phyloP scores from a whole-genome alignment of 2,797 vertebrate species.

The Sebastes itinus region DNA sequence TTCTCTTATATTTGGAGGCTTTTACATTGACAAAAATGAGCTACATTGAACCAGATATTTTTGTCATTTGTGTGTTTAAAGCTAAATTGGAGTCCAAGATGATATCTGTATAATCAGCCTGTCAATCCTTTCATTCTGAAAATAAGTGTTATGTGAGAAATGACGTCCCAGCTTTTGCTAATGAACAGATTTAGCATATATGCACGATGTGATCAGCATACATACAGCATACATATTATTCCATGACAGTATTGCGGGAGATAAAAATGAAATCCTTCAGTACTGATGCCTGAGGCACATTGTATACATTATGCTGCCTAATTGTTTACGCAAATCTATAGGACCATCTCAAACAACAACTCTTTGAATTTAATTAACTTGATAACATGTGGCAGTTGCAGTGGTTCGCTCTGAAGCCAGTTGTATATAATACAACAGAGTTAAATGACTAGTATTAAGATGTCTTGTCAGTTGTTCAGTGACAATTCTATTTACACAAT shows the following conservation, averaged over 20 bases:
- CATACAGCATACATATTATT: neutral
- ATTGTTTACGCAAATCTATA: neutral
- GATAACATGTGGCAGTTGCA: neutral
- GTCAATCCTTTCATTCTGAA: neutral
- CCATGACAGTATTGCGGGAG: neutral
- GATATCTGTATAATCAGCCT: neutral
- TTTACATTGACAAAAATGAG: neutral
- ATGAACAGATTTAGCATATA: neutral
- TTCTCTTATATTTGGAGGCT: neutral
- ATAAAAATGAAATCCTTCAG: neutral
- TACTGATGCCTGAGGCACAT: neutral
- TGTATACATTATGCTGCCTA: neutral
- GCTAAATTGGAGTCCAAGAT: neutral
- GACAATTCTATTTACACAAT: neutral
- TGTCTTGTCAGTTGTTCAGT: neutral
- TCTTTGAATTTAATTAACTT: neutral
- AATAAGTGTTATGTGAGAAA: neutral
- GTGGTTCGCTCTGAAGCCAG: neutral
- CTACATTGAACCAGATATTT: neutral
- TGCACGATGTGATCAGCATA: neutral
- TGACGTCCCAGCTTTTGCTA: neutral
- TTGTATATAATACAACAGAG: neutral
- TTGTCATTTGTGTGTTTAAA: too few relatives aligned
- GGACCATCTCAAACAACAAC: neutral
- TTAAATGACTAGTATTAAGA: neutral